Evolutionary conservation across 1,140 invertebrate species (phyloP), one percentile per base, ranked within the genome.

Genomic region (Cherax destructor): DNA sequence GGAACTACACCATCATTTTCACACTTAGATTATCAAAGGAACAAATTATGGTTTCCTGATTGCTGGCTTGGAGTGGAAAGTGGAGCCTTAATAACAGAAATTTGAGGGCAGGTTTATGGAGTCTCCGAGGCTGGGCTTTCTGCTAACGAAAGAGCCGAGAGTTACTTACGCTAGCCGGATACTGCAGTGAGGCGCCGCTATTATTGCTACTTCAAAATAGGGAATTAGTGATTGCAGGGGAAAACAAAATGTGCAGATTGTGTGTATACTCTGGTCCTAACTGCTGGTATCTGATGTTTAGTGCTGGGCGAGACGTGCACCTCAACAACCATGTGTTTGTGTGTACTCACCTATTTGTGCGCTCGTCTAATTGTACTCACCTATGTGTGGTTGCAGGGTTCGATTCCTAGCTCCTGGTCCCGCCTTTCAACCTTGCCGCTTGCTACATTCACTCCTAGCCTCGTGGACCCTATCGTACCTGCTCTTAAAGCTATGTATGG

Each of bases 21-120:
- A 88, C 86, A 88, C 86, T 88, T 24, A 16, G 86, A 81, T 88
- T 88, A 88, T 88, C 86, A 88, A 72, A 69, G 86, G 78, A 50
- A 30, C n/a, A 80, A 88, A 49, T 88, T 81, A 88, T 69, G 77
- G 78, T 88, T 88, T 88, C 78, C 86, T 88, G 86, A 88, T 88
- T 88, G 86, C 50, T 69, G 77, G 50, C 77, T 59, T 16, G 41
- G 50, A 18, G 77, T 88, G 86, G 86, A 88, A 72, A 88, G 86
- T 88, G 78, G 59, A 56, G 59, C 41, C 59, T 81, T 88, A 50
- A 88, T 88, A 24, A 88, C 81, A 79, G 1, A 41, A 81, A 88
- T 88, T 88, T 80, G 56, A 18, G 0, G 3, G 21, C 77, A n/a
- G 13, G 49, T 77, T 88, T 81, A 81, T 50, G 78, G 56, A 3